phyloP scores from a whole-genome alignment of 2,797 vertebrate species.

The Triplophysa yarkandensis region DNA sequence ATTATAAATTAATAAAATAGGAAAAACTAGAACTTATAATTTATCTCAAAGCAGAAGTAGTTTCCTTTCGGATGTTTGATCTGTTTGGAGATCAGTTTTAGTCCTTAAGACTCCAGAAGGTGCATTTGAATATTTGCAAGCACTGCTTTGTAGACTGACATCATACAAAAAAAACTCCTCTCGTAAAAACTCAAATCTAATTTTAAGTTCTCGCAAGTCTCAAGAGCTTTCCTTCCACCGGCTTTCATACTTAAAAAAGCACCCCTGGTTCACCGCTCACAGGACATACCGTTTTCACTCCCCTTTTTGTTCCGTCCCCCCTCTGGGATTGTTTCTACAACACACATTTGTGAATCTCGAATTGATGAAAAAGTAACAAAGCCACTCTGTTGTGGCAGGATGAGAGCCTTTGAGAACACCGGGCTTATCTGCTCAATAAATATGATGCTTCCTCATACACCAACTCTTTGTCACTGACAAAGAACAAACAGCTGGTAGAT shows the following conservation, averaged over 20 bases:
- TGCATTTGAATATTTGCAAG: conserved; percentile 71
- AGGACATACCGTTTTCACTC: conserved; percentile 18
- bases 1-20: too few relatives aligned
- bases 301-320: conserved; percentile 23
- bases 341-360: conserved; percentile 57
- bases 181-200: conserved; percentile 67
- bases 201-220: conserved; percentile 60
- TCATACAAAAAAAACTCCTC: conserved; percentile 63
- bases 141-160: conserved; percentile 65
- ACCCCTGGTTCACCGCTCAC: conserved; percentile 37
- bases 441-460: conserved; percentile 82
- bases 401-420: conserved; percentile 69
- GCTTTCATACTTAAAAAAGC: conserved; percentile 19
- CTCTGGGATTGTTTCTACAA: conserved; percentile 49
- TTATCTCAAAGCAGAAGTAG: too few relatives aligned
- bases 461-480: conserved; percentile 80
- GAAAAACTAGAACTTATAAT: too few relatives aligned
- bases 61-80: neutral
- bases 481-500: conserved; percentile 81
- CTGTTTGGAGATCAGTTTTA: neutral
- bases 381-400: conserved; percentile 73
- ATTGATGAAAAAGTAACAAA: conserved; percentile 76
- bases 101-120: neutral
- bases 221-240: conserved; percentile 12
- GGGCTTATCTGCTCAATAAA: conserved; percentile 80